Conservation (phyloP, 2,797 vertebrate genomes). For the Distichodus sexfasciatus region DNA sequence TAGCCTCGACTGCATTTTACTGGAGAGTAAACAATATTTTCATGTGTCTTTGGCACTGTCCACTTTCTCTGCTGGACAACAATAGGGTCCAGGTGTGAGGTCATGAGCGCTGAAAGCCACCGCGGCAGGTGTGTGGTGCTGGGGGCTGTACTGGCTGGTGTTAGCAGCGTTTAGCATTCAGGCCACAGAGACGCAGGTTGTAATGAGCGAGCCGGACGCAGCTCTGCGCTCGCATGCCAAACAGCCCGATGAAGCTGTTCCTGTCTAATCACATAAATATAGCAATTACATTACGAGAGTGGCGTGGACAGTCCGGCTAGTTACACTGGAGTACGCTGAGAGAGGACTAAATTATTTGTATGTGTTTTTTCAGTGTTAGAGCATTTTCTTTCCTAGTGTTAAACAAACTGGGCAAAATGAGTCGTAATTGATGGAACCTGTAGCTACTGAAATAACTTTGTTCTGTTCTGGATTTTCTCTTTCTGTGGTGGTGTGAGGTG, state of each 20-base stretch:
- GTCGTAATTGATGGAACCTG: neutral
- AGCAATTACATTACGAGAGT: conserved; percentile 53
- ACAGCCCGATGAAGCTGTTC: conserved; percentile 50
- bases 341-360: conserved; percentile 37
- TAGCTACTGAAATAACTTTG: neutral
- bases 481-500: neutral
- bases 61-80: too few relatives aligned
- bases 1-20: too few relatives aligned
- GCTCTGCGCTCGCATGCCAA: conserved; percentile 47
- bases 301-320: conserved; percentile 32
- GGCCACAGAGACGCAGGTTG: conserved; percentile 37
- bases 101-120: too few relatives aligned
- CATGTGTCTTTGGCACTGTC: too few relatives aligned
- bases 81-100: too few relatives aligned
- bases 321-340: conserved; percentile 43
- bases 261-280: conserved; percentile 56
- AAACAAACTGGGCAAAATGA: neutral
- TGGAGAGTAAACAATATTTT: too few relatives aligned
- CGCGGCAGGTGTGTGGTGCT: conserved; percentile 24
- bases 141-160: neutral
- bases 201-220: conserved; percentile 51
- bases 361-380: neutral
- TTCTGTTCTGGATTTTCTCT: too few relatives aligned
- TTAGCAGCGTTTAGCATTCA: conserved; percentile 41
- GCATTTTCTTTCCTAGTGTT: neutral